Conservation (phyloP, 2,113 vertebrate species). For the Hemiscyllium ocellatum region DNA sequence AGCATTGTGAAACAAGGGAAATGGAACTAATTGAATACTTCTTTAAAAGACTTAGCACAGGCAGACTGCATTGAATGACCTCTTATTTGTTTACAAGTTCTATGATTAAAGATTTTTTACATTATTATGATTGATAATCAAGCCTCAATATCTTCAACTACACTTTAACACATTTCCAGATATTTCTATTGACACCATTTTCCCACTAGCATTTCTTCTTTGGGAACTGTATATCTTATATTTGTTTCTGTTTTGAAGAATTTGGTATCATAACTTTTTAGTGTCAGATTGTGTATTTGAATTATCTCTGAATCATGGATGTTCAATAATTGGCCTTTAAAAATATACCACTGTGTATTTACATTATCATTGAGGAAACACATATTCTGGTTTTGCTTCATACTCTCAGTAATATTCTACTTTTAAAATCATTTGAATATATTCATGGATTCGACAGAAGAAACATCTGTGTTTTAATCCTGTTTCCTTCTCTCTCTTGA, state of each 20-base stretch:
- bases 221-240: not conserved
- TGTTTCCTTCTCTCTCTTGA: not conserved
- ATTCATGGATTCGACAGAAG: not conserved
- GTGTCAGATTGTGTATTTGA: not conserved
- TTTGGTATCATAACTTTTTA: not conserved
- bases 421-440: not conserved
- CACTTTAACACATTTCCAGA: not conserved
- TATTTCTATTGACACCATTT: not conserved
- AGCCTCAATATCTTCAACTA: not conserved
- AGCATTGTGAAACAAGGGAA: not conserved
- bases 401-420: not conserved
- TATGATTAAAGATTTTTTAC: not conserved
- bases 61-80: not conserved
- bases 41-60: not conserved
- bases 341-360: not conserved
- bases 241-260: not conserved
- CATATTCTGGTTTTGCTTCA: not conserved
- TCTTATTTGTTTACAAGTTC: not conserved
- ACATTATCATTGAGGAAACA: not conserved
- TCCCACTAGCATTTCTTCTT: not conserved
- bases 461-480: not conserved
- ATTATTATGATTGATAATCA: not conserved
- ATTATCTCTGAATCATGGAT: not conserved
- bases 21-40: too few species aligned
- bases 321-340: not conserved